These are phyloP conservation scores for Nixonia krombeini DNA, from an alignment of 1,140 invertebrate species.

Conservation along the genomic window DNA sequence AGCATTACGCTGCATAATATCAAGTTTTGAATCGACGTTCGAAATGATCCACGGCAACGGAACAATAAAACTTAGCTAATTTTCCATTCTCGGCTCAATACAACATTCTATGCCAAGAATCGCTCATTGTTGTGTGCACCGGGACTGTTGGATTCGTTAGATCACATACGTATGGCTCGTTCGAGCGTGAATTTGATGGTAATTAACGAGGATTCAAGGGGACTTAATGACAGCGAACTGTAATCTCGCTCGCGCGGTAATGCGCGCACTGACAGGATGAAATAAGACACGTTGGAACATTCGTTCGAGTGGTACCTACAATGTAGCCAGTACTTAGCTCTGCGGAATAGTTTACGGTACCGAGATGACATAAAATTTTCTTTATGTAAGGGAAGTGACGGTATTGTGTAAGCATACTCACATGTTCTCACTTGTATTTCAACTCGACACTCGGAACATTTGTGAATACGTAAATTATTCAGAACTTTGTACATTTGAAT, in stretches of 20 bases:
- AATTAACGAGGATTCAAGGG: conserved; percentile 1
- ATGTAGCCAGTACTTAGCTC: too few species aligned
- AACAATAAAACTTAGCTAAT: conserved; percentile 25
- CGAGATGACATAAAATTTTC: too few species aligned
- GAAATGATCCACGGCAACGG: conserved; percentile 12
- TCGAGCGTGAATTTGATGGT: conserved; percentile 18
- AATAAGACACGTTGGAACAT: too few species aligned
- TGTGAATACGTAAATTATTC: too few species aligned
- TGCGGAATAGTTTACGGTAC: too few species aligned
- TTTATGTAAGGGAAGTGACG: too few species aligned
- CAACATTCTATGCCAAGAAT: neutral
- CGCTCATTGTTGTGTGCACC: neutral
- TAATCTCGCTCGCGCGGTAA: neutral
- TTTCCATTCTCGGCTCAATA: conserved; percentile 5
- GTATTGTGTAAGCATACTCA: too few species aligned
- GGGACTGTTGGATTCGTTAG: conserved; percentile 5
- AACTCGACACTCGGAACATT: too few species aligned
- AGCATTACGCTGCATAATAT: conserved; percentile 21
- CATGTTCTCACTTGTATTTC: too few species aligned
- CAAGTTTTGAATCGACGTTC: conserved; percentile 14
- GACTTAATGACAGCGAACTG: conserved; percentile 12
- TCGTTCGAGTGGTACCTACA: too few species aligned
- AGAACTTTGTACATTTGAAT: too few species aligned
- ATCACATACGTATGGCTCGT: conserved; percentile 11
- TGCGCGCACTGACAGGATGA: neutral